phyloP scores from a whole-genome alignment of 2,888 invertebrate genomes.

The Xestia c-nigrum region DNA sequence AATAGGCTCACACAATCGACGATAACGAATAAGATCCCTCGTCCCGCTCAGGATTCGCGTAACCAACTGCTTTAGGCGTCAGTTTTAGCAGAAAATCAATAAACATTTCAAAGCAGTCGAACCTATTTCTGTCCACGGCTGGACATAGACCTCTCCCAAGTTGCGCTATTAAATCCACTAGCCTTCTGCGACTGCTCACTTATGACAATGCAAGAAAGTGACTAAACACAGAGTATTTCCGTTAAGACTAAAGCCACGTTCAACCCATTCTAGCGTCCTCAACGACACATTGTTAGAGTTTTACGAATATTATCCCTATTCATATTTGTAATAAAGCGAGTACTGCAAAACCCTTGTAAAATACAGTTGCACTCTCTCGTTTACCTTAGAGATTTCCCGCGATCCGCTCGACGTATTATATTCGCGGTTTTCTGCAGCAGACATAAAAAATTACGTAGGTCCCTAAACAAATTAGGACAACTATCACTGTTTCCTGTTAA shows the following conservation, averaged over 20 bases:
- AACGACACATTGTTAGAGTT: neutral
- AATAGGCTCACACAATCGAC: neutral
- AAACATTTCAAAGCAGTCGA: neutral
- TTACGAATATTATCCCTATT: neutral
- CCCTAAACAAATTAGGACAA: neutral
- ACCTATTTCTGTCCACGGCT: neutral
- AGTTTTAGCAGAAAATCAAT: neutral
- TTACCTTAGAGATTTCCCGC: too few species aligned
- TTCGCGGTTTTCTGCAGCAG: constrained; percentile 1
- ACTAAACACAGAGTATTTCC: neutral
- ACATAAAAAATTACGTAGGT: neutral
- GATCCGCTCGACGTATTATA: neutral
- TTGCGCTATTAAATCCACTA: neutral
- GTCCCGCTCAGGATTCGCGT: neutral
- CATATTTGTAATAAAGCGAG: constrained; percentile 1
- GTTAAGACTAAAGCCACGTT: neutral
- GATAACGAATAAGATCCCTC: neutral
- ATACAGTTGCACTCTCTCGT: neutral
- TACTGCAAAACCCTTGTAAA: neutral
- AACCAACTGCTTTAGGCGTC: neutral
- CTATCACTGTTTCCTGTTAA: constrained; percentile 8
- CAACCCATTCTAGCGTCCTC: neutral
- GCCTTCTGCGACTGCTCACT: too few species aligned
- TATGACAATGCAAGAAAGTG: neutral
- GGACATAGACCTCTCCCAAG: too few species aligned